Base-by-base conservation (phyloP, 64 coral and sea anemone genomes). In the Montipora foliosa region DNA sequence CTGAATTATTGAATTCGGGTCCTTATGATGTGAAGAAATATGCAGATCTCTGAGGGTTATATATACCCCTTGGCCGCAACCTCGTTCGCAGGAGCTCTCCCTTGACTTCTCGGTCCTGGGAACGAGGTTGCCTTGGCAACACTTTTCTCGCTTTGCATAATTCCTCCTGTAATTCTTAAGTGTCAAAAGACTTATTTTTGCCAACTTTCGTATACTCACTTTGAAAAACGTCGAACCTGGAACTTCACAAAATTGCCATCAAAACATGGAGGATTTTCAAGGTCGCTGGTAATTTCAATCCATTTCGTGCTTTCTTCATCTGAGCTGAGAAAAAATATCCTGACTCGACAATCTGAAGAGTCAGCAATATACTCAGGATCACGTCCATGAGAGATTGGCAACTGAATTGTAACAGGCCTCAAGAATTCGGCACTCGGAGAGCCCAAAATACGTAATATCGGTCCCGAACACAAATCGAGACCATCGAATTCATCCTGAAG, bases 191-290 rank as follows among this genome's bases (percentile, higher is more conserved):
- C 29, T 29, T 29, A 29, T 29, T 29, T 29, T 1, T 29, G 29
- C 0, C 1, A 29, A 14, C 60, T 15, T 64, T 64, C 13, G 52
- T 15, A 10, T 50, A 48, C 82, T 1, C 14, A 86, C 82, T 47
- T 20, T 21, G 82, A 86, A 16, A 86, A 86, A 14, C 82, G 82
- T 10, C 47, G 14, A 12, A 86, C 66, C 82, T 72, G 82, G 62
- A 86, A 86, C 67, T 10, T 49, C 11, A 86, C 64, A 51, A 49
- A 8, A 8, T 7, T 72, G 0, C 82, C 82, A 22, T 86, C 82
- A 50, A 71, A 71, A 21, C 8, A 51, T 17, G 47, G 8, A 20
- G 82, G 66, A n/a, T 72, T 86, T 68, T 8, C 67, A 46, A 72
- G 45, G 21, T 71, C 82, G 5, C 67, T 66, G 24, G 64, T 49